Base-by-base conservation (phyloP, 2,888 invertebrate genomes). In the Molorchus minor region DNA sequence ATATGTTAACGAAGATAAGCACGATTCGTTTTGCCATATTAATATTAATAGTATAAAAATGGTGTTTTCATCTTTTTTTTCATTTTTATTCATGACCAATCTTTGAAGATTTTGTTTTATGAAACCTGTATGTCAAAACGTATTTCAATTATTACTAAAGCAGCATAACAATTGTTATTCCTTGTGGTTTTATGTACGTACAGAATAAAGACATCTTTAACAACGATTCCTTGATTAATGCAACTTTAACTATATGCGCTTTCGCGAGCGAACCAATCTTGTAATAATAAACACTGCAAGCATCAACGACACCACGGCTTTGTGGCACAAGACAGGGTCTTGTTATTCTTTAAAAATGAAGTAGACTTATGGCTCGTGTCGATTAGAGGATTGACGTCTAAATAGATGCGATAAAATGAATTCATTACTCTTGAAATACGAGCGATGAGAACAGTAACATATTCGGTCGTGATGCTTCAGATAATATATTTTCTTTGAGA, bases 351-450 rank as follows among this genome's bases (percentile, higher is more conserved):
- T 33, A 44, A 51, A 43, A 56, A 49, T 41, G 38, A 51, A 21
- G 10, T 35, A 51, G 44, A 66, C 64, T 66, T 66, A 66, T 61
- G 62, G 62, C 47, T 56, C 60, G 62, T 67, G 64, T 67, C 67
- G 62, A 67, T 65, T 67, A 61, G 53, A 65, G n/a, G 65, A 67
- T 65, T 67, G 67, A 67, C 67, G 65, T 67, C 67, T 67, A 67
- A 67, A 67, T 67, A 63, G 64, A 63, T 58, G 58, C 46, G 35
- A 36, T 38, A 33, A 58, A 59, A 67, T 57, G 58, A 67, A 67
- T 64, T 60, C 62, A 66, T 64, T 61, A 47, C 51, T 44, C 20
- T 20, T 25, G 38, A 21, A 20, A 36, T 29, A 44, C 43, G 35
- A 47, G 41, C 15, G 33, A 33, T 33, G 35, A 21, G 49, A 56